Base-by-base conservation (phyloP, 2,797 vertebrate genomes). In the Limosa lapponica region DNA sequence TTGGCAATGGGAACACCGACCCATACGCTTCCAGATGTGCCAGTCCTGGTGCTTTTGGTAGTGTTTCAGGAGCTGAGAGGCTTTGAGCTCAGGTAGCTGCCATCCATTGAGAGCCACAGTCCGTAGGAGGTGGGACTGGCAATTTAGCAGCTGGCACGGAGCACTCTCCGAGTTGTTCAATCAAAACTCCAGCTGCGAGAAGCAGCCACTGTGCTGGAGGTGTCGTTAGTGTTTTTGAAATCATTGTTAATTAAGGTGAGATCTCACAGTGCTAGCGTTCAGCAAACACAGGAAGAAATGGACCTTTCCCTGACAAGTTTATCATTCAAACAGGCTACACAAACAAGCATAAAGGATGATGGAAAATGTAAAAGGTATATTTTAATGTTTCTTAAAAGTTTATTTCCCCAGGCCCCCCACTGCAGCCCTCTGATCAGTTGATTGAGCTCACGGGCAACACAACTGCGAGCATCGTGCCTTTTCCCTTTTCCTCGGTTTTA, bases 161-260 rank as follows among this genome's bases (percentile, higher is more conserved):
- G 52, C 61, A 4, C 75, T 88, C 61, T 44, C 41, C 0, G 2
- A 89, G 48, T 54, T 88, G 82, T 72, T 91, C 75, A 55, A 19
- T 64, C 65, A 64, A 22, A 66, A 61, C 84, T 95, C 91, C 87
- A 86, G 89, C 77, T 94, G 93, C 0, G 46, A 93, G 89, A 23
- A 82, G 64, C 90, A 79, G 92, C 46, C 93, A 8, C 66, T 0
- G 62, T 3, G 0, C 92, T 22, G 75, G 89, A 93, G 80, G 91
- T 41, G 36, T 27, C 48, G 1, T 41, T 13, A 70, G 30, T 55
- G 82, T 30, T 75, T 95, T 82, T 66, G 64, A 81, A 93, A 95
- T 82, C 18, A 0, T 30, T 70, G 87, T 69, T 94, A 95, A 82
- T 91, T 94, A 93, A 86, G 89, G 77, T 75, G 89, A 75, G 72